Conservation (phyloP, 2,113 vertebrate genomes). For the Nesogale talazaci region DNA sequence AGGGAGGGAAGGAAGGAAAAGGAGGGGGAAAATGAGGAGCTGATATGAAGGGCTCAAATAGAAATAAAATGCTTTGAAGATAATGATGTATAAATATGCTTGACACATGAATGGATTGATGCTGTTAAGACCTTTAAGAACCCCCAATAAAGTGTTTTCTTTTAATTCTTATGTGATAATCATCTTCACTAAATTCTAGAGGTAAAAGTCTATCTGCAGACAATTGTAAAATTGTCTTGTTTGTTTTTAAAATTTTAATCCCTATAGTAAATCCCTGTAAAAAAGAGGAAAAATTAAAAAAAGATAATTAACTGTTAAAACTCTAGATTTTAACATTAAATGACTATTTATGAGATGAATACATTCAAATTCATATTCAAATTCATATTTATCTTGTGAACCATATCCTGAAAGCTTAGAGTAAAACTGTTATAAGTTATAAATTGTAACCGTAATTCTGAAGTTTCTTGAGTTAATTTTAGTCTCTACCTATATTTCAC, state of each 20-base stretch:
- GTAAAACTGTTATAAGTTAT: neutral
- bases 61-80: too few relatives aligned
- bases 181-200: neutral
- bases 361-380: neutral
- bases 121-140: too few relatives aligned
- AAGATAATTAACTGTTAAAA: slow-evolving; percentile 24
- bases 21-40: too few relatives aligned
- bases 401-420: neutral
- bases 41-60: too few relatives aligned
- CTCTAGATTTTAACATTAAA: neutral
- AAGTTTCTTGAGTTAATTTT: neutral
- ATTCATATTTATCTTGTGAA: neutral
- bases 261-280: neutral
- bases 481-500: neutral
- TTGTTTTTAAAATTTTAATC: slow-evolving; percentile 23
- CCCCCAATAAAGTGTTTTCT: too few relatives aligned
- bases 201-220: neutral
- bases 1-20: too few relatives aligned
- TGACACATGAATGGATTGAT: too few relatives aligned
- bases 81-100: too few relatives aligned
- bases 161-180: neutral
- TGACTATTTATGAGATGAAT: neutral
- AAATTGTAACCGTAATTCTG: neutral
- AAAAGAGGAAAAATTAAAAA: neutral
- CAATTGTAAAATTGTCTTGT: neutral